Percentiles rank a stretch among this genome's conserved stretches.
These are phyloP conservation scores for Sarotherodon lohbergeri DNA, from an alignment of 2,113 vertebrate species.

Conservation along the genomic window DNA sequence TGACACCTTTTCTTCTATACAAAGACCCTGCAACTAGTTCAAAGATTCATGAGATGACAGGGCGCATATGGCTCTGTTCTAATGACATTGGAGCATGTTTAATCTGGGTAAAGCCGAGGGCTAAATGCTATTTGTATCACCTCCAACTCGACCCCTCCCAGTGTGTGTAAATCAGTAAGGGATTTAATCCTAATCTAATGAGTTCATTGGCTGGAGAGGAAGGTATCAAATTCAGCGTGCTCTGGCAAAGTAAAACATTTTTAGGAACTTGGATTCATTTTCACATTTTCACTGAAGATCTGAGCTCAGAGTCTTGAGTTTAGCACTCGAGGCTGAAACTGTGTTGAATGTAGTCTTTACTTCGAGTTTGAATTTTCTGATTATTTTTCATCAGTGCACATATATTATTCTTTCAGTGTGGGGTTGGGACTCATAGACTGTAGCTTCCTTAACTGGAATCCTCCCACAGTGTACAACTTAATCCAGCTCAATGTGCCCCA, in stretches of 20 bases:
- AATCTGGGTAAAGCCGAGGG: slow-evolving; percentile 67
- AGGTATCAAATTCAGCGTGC: slow-evolving; percentile 27
- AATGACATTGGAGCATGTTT: slow-evolving; percentile 69
- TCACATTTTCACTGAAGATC: not conserved
- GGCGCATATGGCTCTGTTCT: slow-evolving; percentile 53
- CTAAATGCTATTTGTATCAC: slow-evolving; percentile 69
- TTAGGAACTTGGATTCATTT: not conserved
- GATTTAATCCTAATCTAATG: slow-evolving; percentile 74
- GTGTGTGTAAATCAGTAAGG: slow-evolving; percentile 54
- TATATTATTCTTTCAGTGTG: not conserved
- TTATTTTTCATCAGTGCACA: slow-evolving; percentile 11
- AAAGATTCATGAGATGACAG: slow-evolving; percentile 49
- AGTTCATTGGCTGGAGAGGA: slow-evolving; percentile 55
- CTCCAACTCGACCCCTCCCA: slow-evolving; percentile 57
- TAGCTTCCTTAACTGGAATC: slow-evolving; percentile 26
- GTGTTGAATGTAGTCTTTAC: not conserved
- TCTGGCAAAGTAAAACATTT: slow-evolving; percentile 21
- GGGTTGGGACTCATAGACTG: slow-evolving; percentile 7
- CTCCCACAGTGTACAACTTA: slow-evolving; percentile 47
- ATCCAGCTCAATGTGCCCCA: slow-evolving; percentile 67
- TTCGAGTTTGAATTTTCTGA: not conserved
- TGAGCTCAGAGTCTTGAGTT: not conserved
- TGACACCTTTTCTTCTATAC: not conserved
- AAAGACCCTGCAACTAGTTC: not conserved
- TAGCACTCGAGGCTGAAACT: not conserved